A percentile compares a stretch with the other conserved stretches of the same genome.
These are phyloP conservation scores for Dasypolia templi DNA, from an alignment of 2,888 invertebrate genomes.

Conservation along the genomic window DNA sequence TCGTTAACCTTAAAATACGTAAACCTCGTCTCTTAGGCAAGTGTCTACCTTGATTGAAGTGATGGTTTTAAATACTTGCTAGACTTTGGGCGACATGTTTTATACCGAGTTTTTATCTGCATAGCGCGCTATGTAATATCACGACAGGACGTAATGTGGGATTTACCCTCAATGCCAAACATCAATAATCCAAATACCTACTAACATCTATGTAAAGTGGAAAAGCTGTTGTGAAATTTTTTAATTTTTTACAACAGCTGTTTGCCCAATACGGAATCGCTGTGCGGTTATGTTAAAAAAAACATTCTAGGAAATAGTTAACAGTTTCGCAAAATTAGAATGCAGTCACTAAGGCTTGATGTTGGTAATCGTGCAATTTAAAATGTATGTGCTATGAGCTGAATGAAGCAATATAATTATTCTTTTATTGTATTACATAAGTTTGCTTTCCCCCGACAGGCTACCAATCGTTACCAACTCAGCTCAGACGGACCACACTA, in stretches of 20 bases:
- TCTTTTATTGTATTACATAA: conserved; percentile 58
- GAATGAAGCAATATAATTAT: conserved; percentile 52
- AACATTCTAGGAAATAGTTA: conserved; percentile 24
- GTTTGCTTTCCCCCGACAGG: conserved; percentile 42
- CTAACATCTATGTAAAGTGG: neutral
- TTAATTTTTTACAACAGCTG: neutral
- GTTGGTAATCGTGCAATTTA: conserved; percentile 44
- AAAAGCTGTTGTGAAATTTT: neutral
- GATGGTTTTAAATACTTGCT: neutral
- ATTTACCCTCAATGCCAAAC: conserved; percentile 22
- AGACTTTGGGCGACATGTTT: neutral
- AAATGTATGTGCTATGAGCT: conserved; percentile 44
- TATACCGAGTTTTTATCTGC: conserved; percentile 27
- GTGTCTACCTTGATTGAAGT: neutral
- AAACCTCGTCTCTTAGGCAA: neutral
- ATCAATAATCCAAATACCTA: conserved; percentile 10
- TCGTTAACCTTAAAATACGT: neutral
- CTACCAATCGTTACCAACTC: conserved; percentile 30
- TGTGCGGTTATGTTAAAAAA: conserved; percentile 13
- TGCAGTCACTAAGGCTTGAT: conserved; percentile 24
- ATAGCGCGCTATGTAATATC: conserved; percentile 9
- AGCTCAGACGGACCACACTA: conserved; percentile 8
- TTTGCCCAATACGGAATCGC: conserved; percentile 3
- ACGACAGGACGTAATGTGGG: conserved; percentile 49
- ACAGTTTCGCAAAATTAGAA: conserved; percentile 53